Evolutionary conservation across 2,113 vertebrate genomes (phyloP), one percentile per base, ranked within the genome.

Genomic region (Pelecanoides urinatrix): DNA sequence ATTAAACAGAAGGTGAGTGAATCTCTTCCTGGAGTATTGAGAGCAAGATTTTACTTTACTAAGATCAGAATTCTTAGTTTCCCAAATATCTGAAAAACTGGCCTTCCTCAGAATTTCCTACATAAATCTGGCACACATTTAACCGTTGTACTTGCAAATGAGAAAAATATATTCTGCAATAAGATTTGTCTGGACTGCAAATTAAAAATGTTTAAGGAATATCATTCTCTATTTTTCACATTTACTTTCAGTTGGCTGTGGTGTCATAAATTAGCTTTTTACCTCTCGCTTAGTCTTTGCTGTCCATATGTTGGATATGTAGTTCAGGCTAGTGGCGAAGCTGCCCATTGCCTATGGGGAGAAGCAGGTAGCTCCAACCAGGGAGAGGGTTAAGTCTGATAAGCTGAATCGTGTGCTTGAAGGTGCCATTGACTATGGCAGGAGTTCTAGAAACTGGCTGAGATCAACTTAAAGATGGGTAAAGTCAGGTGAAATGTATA

Each of bases 331-430:
- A 10, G 58, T 47, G 40, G 55, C 25, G 34, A 2, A 1, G 2
- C 22, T 83, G 23, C 18, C 44, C 2, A 1, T 23, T 68, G 17
- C 50, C 52, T 23, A 10, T 34, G n/a, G 17, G 22, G 21, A 55
- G 83, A 71, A 84, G 36, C 45, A 23, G 38, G 45, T n/a, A 10
- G 18, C 40, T 61, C 29, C 1, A 7, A 9, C 13, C 18, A 29
- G 63, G 40, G 26, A 36, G 53, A 44, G 15, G 16, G 29, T 20
- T 26, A 50, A 66, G 12, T 27, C 66, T 30, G 56, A 29, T 56
- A 18, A 0, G 1, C 16, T 17, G 49, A 72, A 32, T 32, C 1
- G 1, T 34, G 45, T 63, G 36, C 49, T 85, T 53, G 49, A 26
- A 65, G 50, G 52, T 67, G 22, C 68, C 21, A 14, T 11, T 38